phyloP scores from a whole-genome alignment of 2,797 vertebrate species.

The Alectoris magna region DNA sequence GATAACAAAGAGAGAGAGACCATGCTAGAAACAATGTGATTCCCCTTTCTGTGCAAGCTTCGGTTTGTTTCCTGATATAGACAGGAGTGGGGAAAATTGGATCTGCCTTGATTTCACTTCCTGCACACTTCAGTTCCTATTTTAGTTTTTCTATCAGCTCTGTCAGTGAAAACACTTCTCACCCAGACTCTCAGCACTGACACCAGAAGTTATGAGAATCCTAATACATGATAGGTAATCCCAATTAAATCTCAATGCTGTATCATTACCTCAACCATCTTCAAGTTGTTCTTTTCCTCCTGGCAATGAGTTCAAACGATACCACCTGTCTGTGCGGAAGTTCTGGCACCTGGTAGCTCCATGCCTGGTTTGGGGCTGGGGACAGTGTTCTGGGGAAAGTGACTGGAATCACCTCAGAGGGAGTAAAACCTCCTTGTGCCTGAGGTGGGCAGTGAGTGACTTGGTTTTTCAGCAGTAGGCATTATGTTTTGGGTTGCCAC shows the following conservation, averaged over 20 bases:
- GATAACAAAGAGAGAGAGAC: neutral
- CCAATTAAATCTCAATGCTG: neutral
- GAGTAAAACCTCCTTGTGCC: neutral
- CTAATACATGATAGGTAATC: neutral
- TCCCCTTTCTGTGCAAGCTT: neutral
- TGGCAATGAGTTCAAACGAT: neutral
- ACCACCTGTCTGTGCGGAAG: neutral
- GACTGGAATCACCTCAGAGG: fast-evolving
- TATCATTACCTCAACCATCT: neutral
- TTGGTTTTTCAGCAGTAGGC: neutral
- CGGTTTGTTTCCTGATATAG: conserved; percentile 31
- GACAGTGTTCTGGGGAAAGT: neutral
- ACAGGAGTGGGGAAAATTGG: neutral
- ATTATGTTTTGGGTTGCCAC: neutral
- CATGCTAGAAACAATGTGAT: neutral
- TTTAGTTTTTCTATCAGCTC: conserved; percentile 36
- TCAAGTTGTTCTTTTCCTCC: neutral
- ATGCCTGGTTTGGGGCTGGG: fast-evolving
- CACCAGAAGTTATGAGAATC: neutral
- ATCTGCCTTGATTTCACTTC: neutral
- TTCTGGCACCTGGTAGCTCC: neutral
- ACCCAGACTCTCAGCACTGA: neutral
- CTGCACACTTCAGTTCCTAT: conserved; percentile 3
- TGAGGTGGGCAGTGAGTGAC: fast-evolving
- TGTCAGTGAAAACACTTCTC: conserved; percentile 27